A percentile compares a stretch with the other conserved stretches of the same genome.
Evolutionary conservation across 2,113 vertebrate genomes (phyloP).

Genomic region (Orycteropus afer): DNA sequence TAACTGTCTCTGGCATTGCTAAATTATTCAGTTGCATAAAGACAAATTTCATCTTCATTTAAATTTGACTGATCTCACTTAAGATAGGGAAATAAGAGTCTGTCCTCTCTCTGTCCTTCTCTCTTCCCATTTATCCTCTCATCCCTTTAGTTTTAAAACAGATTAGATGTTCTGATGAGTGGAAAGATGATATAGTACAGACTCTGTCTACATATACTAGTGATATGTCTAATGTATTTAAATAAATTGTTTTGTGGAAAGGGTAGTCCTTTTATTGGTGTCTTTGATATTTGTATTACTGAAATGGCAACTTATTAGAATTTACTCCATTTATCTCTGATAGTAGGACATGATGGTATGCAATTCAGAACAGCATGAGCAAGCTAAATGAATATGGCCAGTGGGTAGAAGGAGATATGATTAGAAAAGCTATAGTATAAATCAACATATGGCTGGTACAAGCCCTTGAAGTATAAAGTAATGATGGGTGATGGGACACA

Average conservation of each 20-base stretch:
- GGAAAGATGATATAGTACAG: background rate
- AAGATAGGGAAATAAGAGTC: background rate
- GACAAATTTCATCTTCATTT: background rate
- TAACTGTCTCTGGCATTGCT: background rate
- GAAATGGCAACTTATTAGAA: background rate
- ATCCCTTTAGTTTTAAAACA: background rate
- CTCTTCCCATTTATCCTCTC: background rate
- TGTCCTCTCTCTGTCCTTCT: background rate
- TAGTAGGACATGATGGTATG: no score
- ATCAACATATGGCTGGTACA: rapidly evolving
- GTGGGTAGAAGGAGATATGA: background rate
- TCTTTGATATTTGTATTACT: background rate
- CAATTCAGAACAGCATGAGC: background rate
- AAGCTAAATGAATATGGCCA: background rate
- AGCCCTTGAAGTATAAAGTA: background rate
- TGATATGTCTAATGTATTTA: no score
- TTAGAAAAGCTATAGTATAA: no score
- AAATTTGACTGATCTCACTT: background rate
- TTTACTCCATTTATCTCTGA: background rate
- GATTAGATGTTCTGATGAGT: no score
- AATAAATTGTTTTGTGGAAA: background rate
- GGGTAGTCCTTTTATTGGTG: background rate
- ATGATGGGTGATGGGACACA: background rate
- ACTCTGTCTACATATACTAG: background rate
- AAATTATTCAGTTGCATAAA: background rate